A percentile compares a stretch with the other conserved stretches of the same genome.
Conservation (phyloP, 2,113 vertebrate genomes). For the Camarhynchus parvulus region DNA sequence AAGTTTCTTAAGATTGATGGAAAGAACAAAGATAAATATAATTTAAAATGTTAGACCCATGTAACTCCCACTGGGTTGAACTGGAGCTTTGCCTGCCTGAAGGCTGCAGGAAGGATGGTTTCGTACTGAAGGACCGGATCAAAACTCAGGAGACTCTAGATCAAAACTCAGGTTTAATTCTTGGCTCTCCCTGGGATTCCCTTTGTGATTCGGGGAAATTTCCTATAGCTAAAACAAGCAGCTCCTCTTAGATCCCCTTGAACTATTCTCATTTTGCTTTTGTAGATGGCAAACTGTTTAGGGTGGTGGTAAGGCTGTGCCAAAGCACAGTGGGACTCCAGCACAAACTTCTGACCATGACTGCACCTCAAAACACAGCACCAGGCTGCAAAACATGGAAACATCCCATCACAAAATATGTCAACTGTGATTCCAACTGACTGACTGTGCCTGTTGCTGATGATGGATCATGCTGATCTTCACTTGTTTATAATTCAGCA, state of each 20-base stretch:
- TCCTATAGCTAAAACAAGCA: not conserved
- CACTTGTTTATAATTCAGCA: not conserved
- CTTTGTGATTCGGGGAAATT: not conserved
- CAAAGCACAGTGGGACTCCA: not conserved
- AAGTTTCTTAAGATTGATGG: not conserved
- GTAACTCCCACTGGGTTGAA: not conserved
- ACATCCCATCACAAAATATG: not conserved
- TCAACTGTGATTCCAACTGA: not conserved
- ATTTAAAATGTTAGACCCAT: not conserved
- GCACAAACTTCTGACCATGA: not conserved
- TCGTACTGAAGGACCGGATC: not conserved
- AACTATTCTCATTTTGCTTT: not conserved
- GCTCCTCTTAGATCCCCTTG: not conserved
- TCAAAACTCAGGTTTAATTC: not conserved
- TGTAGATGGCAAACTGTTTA: not conserved
- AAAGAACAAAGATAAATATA: constrained; percentile 13
- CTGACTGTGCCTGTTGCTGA: not conserved
- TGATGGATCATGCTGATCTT: not conserved
- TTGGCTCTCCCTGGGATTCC: not conserved
- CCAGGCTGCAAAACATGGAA: not conserved
- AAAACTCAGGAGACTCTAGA: not conserved
- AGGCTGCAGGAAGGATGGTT: constrained; percentile 3
- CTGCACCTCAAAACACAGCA: not conserved
- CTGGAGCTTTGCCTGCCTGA: not conserved
- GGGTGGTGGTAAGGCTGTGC: not conserved